Evolutionary conservation across 2,113 vertebrate species (phyloP), one percentile per base, ranked within the genome.

Genomic region (Strigops habroptila): DNA sequence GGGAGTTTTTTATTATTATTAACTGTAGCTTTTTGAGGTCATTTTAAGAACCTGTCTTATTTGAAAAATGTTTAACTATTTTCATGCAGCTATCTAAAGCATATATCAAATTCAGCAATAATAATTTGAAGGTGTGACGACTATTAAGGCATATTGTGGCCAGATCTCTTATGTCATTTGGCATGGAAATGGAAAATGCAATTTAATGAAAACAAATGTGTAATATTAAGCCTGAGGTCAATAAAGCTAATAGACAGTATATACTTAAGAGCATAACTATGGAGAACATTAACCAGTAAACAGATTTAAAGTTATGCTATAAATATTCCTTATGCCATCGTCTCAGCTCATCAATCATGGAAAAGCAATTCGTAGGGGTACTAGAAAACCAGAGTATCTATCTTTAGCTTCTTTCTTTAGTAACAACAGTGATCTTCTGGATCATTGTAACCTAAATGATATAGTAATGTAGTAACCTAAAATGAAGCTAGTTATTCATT

Each of bases 181-280:
- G 48, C 77, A 35, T 1, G 9, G 82, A 90, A 96, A 88, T 79
- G 9, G 73, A 93, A 96, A 95, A 92, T 1, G 5, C 16, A 86
- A 48, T 91, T 90, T 95, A 94, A 95, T 91, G 79, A 91, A 93
- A 94, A 96, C 35, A 86, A 93, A 96, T 92, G 73, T 80, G 49
- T 60, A 63, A 49, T 86, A 84, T 93, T 88, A 96, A 69, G 37
- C 63, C 62, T 91, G 73, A 93, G 86, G 84, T 93, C 86, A 93
- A 73, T 82, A 94, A 88, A 92, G 52, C 33, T 95, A 86, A 96
- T 44, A 93, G 62, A 87, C 12, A 73, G 41, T 59, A 84, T 69
- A 39, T 68, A 92, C 33, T 86, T 91, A 88, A 88, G 44, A n/a
- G 65, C 80, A 84, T 73, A 88, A 69, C 84, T 63, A 48, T 82